phyloP scores from a whole-genome alignment of 2,113 vertebrate species.

The Hippolais icterina region DNA sequence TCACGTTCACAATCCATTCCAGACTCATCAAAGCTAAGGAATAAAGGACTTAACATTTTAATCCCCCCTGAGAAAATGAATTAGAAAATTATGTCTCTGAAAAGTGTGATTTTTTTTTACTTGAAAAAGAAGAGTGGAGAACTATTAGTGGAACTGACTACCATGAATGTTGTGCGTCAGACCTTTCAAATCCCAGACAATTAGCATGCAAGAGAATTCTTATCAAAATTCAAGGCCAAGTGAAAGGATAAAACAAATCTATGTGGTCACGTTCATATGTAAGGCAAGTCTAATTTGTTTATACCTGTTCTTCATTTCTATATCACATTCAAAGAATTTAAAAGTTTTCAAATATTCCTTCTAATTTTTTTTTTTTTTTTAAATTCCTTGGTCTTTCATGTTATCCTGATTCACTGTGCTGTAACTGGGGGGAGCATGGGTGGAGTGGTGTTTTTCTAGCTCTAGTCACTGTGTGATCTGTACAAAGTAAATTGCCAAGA shows the following conservation, averaged over 20 bases:
- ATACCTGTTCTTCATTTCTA: not conserved
- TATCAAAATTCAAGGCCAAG: not conserved
- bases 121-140: not conserved
- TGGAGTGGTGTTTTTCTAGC: not conserved
- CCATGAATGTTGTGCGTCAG: not conserved
- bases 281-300: not conserved
- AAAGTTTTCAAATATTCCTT: not conserved
- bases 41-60: slow-evolving; percentile 43
- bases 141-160: not conserved
- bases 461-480: not conserved
- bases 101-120: not conserved
- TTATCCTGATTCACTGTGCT: not conserved
- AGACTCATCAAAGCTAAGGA: slow-evolving; percentile 9
- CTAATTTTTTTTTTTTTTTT: not conserved
- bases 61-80: slow-evolving; percentile 23
- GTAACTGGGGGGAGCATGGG: accelerated
- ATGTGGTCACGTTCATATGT: not conserved
- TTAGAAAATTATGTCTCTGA: slow-evolving; percentile 23
- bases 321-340: not conserved
- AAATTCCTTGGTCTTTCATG: not conserved
- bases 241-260: not conserved
- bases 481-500: not conserved
- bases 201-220: not conserved
- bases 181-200: not conserved
- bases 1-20: not conserved